Base-by-base conservation (phyloP, 2,888 invertebrate genomes). In the Drosophila neonasuta region DNA sequence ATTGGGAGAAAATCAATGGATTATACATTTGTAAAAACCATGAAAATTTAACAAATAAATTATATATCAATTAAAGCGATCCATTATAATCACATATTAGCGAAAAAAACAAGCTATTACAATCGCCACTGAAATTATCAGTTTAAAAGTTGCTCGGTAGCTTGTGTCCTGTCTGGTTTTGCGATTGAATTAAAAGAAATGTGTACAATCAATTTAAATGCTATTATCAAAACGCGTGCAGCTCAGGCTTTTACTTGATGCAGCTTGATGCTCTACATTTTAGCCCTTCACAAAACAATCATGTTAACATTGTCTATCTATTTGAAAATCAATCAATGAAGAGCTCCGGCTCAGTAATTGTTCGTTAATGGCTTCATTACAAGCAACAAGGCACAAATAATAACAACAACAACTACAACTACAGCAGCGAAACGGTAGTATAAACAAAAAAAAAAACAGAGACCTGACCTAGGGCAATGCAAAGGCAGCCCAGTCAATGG, bases 401-500 rank as follows among this genome's bases (percentile, higher is more conserved):
- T 44, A 59, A 54, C 34, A 54, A 45, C 41, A 60, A 62, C 45
- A 45, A 36, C 55, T 32, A 45, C 34, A 55, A 52, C 39, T 56
- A 48, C 61, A 60, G 55, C 52, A 60, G 55, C 52, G 58, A 69
- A 48, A 76, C 73, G 54, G 74, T 67, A 79, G 84, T 65, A 49
- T 44, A 67, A 68, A 51, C 69, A 24, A 24, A 24, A 24, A 24
- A 20, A 24, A 68, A 61, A 72, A 45, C 66, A 58, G 7, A 82
- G 73, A 85, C 75, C 86, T 86, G 86, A 83, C 83, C 83, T 86
- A 86, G 74, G 83, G 79, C 86, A 83, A 83, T 66, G 66, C 67
- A 74, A 70, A 77, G 69, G 64, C 68, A 71, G 66, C 41, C 29
- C 68, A 71, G 66, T 48, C 29, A 49, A 57, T 41, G 24, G 57